Conservation (phyloP, 2,797 vertebrate species). For the Thaleichthys pacificus region DNA sequence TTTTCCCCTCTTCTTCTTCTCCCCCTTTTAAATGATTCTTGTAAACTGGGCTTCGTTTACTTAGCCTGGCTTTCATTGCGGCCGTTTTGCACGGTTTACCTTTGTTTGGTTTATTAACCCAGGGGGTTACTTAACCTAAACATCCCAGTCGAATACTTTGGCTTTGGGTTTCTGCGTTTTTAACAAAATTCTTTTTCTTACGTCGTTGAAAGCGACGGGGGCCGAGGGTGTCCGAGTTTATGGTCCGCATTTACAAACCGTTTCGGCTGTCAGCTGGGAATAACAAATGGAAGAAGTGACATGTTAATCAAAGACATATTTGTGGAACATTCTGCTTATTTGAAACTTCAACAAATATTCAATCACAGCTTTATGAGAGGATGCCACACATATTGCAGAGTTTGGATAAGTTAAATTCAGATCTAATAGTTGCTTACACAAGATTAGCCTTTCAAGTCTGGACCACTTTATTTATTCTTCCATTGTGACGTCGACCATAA, state of each 20-base stretch:
- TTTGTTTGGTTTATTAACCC: constrained; percentile 99
- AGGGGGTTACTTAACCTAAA: constrained; percentile 96
- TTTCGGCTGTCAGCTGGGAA: constrained; percentile 52
- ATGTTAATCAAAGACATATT: constrained; percentile 35
- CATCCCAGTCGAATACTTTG: constrained; percentile 85
- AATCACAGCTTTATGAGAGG: constrained; percentile 4
- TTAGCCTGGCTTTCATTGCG: constrained; percentile 98
- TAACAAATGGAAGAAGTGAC: constrained; percentile 37
- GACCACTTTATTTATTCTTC: constrained; percentile 1
- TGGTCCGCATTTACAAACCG: constrained; percentile 77
- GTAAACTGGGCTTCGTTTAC: constrained; percentile 96
- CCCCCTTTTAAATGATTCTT: constrained; percentile 81
- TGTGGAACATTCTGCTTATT: constrained; percentile 15
- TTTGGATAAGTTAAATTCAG: constrained; percentile 2
- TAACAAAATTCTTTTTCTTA: constrained; percentile 81
- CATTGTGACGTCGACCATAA: background rate
- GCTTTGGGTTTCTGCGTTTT: constrained; percentile 87
- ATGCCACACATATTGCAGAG: constrained; percentile 8
- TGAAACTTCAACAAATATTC: constrained; percentile 26
- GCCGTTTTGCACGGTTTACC: constrained; percentile 94
- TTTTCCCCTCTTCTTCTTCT: constrained; percentile 62
- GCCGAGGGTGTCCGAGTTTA: constrained; percentile 79
- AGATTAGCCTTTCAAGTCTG: background rate
- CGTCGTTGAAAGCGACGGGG: constrained; percentile 79
- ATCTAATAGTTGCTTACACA: constrained; percentile 8